Evolutionary conservation across 2,888 invertebrate genomes (phyloP).

Genomic region (Pammene fasciana): DNA sequence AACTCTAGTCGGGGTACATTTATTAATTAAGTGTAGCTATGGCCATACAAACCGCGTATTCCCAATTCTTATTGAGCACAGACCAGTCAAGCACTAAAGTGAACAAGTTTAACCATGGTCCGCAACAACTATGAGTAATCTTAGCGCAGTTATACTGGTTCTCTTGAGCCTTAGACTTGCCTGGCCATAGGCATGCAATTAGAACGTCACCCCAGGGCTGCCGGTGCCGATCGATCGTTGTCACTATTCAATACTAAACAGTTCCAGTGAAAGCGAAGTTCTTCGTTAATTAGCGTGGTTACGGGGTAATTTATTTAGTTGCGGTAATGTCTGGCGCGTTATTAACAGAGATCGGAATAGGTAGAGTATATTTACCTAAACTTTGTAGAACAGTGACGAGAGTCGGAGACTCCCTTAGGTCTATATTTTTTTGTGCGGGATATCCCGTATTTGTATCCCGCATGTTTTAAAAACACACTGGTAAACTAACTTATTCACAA

Average conservation of each 20-base stretch:
- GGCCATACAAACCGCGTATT: slow-evolving; percentile 50
- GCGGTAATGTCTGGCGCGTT: slow-evolving; percentile 68
- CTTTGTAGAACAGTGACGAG: too few relatives aligned
- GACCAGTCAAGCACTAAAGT: not conserved
- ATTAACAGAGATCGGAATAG: too few relatives aligned
- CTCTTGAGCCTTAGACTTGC: not conserved
- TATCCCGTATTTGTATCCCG: too few relatives aligned
- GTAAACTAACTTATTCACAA: too few relatives aligned
- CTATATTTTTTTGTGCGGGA: too few relatives aligned
- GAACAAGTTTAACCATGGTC: not conserved
- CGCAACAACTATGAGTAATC: not conserved
- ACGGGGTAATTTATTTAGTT: slow-evolving; percentile 73
- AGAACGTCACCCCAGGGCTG: slow-evolving; percentile 39
- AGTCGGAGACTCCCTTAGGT: too few relatives aligned
- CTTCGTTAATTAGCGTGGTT: slow-evolving; percentile 68
- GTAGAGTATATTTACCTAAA: too few relatives aligned
- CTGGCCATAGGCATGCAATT: not conserved
- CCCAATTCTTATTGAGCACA: not conserved
- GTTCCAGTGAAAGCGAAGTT: slow-evolving; percentile 61
- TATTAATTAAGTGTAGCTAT: slow-evolving; percentile 57
- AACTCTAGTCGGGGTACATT: slow-evolving; percentile 54
- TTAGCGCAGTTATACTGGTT: not conserved
- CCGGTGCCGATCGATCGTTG: slow-evolving; percentile 54
- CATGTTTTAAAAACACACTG: too few relatives aligned
- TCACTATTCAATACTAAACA: slow-evolving; percentile 56